These are phyloP conservation scores for Catagonus wagneri DNA, from an alignment of 2,113 vertebrate species.

Conservation along the genomic window DNA sequence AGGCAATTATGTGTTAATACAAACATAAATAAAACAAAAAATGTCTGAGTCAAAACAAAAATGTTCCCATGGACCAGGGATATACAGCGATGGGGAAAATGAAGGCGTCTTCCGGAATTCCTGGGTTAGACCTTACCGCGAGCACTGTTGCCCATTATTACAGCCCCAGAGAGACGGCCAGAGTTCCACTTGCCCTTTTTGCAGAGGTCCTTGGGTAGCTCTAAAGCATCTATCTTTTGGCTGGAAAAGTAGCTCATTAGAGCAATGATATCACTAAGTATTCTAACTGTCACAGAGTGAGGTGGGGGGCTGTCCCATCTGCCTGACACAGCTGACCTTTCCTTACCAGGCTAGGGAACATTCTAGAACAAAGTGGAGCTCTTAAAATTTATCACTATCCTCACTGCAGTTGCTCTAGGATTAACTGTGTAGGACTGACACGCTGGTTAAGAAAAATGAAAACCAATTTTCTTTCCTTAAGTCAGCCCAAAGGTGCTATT, in stretches of 20 bases:
- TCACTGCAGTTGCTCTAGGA: slow-evolving; percentile 44
- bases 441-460: slow-evolving; percentile 69
- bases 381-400: slow-evolving; percentile 57
- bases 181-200: background rate
- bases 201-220: background rate
- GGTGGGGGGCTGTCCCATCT: background rate
- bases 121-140: background rate
- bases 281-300: background rate
- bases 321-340: background rate
- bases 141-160: background rate
- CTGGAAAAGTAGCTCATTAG: slow-evolving; percentile 23
- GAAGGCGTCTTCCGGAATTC: background rate
- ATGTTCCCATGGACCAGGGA: background rate
- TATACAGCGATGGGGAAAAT: background rate
- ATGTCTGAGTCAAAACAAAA: background rate
- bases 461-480: slow-evolving; percentile 59
- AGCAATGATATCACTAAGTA: background rate
- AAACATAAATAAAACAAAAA: background rate
- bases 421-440: slow-evolving; percentile 16
- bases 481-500: slow-evolving; percentile 85
- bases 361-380: slow-evolving; percentile 34
- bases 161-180: background rate
- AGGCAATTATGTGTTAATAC: background rate
- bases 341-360: slow-evolving; percentile 2
- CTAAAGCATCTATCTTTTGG: background rate